Base-by-base conservation (phyloP, 1,140 invertebrate species). In the Cydia fagiglandana region DNA sequence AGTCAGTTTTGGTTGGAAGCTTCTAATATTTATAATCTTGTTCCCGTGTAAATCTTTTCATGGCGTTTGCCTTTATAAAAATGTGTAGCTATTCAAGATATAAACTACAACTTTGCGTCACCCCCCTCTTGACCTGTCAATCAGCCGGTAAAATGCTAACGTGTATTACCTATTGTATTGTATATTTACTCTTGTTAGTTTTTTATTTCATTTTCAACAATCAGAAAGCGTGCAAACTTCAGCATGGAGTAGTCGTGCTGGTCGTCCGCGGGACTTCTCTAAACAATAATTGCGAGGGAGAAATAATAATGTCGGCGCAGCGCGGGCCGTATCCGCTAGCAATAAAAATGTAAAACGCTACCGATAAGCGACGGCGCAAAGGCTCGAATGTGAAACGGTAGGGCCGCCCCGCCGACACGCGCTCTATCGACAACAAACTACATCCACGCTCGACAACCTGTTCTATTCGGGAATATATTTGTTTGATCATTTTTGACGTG, bases 331-430 rank as follows among this genome's bases (percentile, higher is more conserved):
- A 91, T 91, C 90, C 90, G 90, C 86, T 91, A 80, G 90, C 88
- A 91, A 91, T 91, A 90, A 91, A 91, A 91, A 91, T 91, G 89
- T 91, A 90, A 91, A 91, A 90, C 88, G 88, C 82, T 76, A 81
- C 87, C 88, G 89, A 91, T 91, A 91, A 91, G 89, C 86, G 86
- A 77, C 83, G 80, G 81, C 85, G 86, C 84, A 87, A 87, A 86
- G 86, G 86, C 84, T 87, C 86, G 82, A 89, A 86, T 90, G 86
- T 86, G 82, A 83, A 82, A 79, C 81, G 77, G 10, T 84, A 88
- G 84, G 70, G 86, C 74, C 13, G 47, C 66, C 0, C 34, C 66
- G 9, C 64, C 20, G 15, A 0, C 38, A 1, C 15, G 30, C n/a
- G 66, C 56, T 2, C 5, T 24, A 17, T 56, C 53, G n/a, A 17